Conservation (phyloP, 1,140 invertebrate species). For the Zaprionus camerounensis region DNA sequence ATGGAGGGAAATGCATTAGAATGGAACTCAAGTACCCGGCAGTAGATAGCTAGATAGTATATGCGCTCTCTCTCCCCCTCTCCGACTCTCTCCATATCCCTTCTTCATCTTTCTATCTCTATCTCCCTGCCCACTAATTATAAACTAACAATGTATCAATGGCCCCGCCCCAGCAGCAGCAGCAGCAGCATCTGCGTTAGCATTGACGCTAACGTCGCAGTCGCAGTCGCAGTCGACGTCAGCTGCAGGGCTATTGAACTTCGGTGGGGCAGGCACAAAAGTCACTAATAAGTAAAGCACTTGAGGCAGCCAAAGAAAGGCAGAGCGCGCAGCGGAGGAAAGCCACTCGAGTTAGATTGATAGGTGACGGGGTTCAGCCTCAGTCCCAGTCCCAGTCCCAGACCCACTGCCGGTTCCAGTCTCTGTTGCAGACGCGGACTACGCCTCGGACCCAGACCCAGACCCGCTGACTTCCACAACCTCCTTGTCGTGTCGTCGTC, state of each 20-base stretch:
- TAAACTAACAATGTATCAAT: slow-evolving; percentile 70
- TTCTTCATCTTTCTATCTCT: slow-evolving; percentile 3
- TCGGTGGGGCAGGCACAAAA: slow-evolving; percentile 60
- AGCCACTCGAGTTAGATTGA: slow-evolving; percentile 81
- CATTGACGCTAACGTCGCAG: too few relatives aligned
- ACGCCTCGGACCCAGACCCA: slow-evolving; percentile 23
- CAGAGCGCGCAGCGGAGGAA: slow-evolving; percentile 57
- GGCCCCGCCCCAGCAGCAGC: slow-evolving; percentile 49
- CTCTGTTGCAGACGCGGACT: slow-evolving; percentile 16
- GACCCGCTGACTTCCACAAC: slow-evolving; percentile 43
- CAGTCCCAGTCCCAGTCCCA: slow-evolving; percentile 9
- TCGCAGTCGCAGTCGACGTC: neutral
- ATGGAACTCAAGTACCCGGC: slow-evolving; percentile 58
- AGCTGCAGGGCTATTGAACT: slow-evolving; percentile 72
- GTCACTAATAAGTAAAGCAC: slow-evolving; percentile 82
- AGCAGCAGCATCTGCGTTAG: neutral
- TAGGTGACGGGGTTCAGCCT: slow-evolving; percentile 78
- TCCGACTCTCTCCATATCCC: slow-evolving; percentile 3
- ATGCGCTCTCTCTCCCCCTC: slow-evolving; percentile 10
- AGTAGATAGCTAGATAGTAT: slow-evolving; percentile 12
- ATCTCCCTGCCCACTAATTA: slow-evolving; percentile 58
- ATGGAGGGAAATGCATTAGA: slow-evolving; percentile 55
- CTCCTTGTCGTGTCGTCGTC: neutral
- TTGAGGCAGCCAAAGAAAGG: slow-evolving; percentile 73
- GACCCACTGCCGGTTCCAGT: slow-evolving; percentile 32